Percentiles rank a stretch among this genome's conserved stretches.
These are phyloP conservation scores for Chrysodeixis includens DNA, from an alignment of 2,888 invertebrate genomes.

Conservation along the genomic window DNA sequence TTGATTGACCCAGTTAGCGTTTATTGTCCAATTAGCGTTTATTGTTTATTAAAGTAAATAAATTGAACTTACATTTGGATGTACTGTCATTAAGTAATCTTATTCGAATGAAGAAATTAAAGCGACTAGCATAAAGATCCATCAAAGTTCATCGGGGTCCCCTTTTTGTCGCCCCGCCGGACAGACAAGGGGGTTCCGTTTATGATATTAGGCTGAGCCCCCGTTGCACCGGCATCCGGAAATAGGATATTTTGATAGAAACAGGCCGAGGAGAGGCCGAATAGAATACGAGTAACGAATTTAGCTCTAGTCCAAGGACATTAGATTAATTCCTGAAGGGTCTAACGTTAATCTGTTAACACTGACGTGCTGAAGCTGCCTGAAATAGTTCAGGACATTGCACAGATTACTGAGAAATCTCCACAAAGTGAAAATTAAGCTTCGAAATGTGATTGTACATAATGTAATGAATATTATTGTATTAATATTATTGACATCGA, in stretches of 20 bases:
- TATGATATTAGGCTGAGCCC: neutral
- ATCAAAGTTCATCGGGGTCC: neutral
- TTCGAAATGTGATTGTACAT: no score
- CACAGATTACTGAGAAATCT: no score
- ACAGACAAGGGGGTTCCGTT: neutral
- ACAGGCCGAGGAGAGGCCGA: neutral
- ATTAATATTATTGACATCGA: no score
- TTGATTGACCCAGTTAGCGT: no score
- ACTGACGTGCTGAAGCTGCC: neutral
- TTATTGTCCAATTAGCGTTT: no score
- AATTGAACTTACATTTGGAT: neutral
- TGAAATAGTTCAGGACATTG: neutral
- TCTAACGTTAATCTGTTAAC: neutral
- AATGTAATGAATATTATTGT: no score
- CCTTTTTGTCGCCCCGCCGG: neutral
- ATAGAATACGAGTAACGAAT: constrained; percentile 12
- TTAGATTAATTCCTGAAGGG: neutral
- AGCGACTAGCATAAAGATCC: neutral
- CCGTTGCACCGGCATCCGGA: constrained; percentile 6
- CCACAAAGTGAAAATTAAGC: no score
- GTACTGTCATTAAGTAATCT: neutral
- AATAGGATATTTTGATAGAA: constrained; percentile 5
- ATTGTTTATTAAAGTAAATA: no score
- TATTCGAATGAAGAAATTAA: neutral
- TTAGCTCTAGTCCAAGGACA: neutral